Evolutionary conservation across 2,888 invertebrate genomes (phyloP).

Genomic region (Drosophila limbata): DNA sequence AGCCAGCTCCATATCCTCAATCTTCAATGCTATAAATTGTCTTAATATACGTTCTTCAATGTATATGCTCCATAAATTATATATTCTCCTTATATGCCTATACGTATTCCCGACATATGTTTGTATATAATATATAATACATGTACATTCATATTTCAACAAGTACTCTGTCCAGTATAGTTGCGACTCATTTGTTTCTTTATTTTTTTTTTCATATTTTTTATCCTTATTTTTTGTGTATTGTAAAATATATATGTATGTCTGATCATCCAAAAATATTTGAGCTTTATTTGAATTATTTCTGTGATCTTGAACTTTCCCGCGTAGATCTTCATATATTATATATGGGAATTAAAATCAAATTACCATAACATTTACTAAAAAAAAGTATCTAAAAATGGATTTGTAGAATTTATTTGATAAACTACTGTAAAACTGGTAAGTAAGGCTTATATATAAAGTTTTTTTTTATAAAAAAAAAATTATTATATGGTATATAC

Average conservation of each 20-base stretch:
- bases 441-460: too few relatives aligned
- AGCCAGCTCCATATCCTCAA: constrained; percentile 15
- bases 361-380: too few relatives aligned
- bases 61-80: background rate
- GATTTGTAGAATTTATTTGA: too few relatives aligned
- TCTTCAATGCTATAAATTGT: constrained; percentile 18
- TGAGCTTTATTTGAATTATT: background rate
- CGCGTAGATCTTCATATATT: background rate
- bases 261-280: background rate
- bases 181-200: constrained; percentile 4
- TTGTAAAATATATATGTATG: background rate
- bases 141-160: background rate
- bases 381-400: too few relatives aligned
- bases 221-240: background rate
- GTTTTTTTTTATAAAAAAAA: too few relatives aligned
- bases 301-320: background rate
- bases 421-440: too few relatives aligned
- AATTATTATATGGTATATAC: too few relatives aligned
- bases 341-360: background rate
- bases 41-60: background rate
- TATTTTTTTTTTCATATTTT: background rate
- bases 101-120: background rate
- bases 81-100: background rate
- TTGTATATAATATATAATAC: background rate
- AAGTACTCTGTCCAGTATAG: constrained; percentile 2